These are phyloP conservation scores for Casuarius casuarius DNA, from an alignment of 2,113 vertebrate genomes.

Conservation along the genomic window DNA sequence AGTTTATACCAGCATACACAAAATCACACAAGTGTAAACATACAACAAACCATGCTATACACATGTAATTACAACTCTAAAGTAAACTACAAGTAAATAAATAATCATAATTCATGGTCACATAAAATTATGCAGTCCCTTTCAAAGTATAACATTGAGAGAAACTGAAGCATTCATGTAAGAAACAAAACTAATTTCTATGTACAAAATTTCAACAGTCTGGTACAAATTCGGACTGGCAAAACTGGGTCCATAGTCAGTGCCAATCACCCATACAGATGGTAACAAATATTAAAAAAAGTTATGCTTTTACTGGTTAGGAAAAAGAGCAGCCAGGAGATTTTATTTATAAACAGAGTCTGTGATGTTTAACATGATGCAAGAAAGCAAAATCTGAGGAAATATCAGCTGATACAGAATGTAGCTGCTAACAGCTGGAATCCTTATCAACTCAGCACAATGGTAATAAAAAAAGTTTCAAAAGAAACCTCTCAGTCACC, in stretches of 20 bases:
- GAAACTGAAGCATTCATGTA: background rate
- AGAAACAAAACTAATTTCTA: background rate
- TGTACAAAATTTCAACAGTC: background rate
- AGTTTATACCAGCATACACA: background rate
- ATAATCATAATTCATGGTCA: background rate
- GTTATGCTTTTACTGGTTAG: background rate
- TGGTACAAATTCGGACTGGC: background rate
- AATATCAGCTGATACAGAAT: background rate
- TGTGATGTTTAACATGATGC: background rate
- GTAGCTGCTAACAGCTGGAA: slow-evolving; percentile 5
- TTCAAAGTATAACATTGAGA: background rate
- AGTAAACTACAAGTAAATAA: background rate
- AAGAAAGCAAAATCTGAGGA: background rate
- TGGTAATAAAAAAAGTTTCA: background rate
- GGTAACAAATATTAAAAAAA: background rate
- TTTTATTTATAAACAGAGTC: background rate
- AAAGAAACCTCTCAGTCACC: too few relatives aligned
- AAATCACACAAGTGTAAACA: background rate
- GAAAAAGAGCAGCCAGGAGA: background rate
- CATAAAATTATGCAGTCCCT: background rate
- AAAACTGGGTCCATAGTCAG: background rate
- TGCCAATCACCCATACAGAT: background rate
- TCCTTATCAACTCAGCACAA: background rate
- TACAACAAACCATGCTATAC: background rate
- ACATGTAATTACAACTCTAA: background rate